These are phyloP conservation scores for Erynnis tages DNA, from an alignment of 2,888 invertebrate species.

Conservation along the genomic window DNA sequence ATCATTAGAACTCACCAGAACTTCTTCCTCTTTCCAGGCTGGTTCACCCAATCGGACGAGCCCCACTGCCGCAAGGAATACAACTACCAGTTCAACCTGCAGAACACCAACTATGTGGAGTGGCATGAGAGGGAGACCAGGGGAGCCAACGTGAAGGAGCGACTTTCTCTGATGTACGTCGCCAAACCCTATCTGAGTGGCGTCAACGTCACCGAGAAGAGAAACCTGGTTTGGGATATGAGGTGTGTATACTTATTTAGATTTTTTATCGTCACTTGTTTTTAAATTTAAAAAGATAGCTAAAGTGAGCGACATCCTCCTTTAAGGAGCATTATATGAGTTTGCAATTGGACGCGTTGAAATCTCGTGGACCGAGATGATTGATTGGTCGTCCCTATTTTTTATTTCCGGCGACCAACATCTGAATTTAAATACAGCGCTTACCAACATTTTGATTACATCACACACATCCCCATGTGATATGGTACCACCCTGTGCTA, in stretches of 20 bases:
- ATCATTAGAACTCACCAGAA: not conserved
- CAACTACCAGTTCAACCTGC: constrained; percentile 87
- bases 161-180: constrained; percentile 89
- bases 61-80: constrained; percentile 90
- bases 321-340: no score
- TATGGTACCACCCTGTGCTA: no score
- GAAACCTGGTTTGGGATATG: constrained; percentile 93
- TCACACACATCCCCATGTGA: no score
- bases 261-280: no score
- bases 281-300: no score
- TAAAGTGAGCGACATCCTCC: no score
- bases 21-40: constrained; percentile 73
- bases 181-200: constrained; percentile 90
- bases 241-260: constrained; percentile 52
- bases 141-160: constrained; percentile 82
- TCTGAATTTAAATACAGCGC: no score
- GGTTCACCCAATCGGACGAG: constrained; percentile 92
- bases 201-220: constrained; percentile 92
- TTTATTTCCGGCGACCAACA: no score
- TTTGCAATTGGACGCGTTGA: no score
- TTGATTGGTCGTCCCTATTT: no score
- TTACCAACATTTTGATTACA: no score
- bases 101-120: constrained; percentile 88
- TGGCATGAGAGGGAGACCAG: constrained; percentile 92
- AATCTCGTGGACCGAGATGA: no score